phyloP scores from a whole-genome alignment of 2,888 invertebrate genomes.

The Prenolepis imparis region DNA sequence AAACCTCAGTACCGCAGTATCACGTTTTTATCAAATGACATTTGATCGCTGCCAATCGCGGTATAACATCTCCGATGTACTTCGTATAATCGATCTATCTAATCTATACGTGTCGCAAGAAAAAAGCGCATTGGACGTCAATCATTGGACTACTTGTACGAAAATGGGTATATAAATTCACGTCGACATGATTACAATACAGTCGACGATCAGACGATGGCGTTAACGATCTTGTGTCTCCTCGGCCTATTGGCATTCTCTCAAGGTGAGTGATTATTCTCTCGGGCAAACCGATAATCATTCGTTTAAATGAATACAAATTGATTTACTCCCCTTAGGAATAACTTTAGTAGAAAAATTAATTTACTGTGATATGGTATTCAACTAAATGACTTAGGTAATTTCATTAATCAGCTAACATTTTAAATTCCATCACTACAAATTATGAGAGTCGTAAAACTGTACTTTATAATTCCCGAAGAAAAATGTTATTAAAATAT shows the following conservation, averaged over 20 bases:
- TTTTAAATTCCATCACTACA: not conserved
- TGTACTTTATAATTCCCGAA: not conserved
- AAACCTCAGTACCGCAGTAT: conserved; percentile 63
- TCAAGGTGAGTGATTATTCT: conserved; percentile 56
- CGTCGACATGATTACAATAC: not conserved
- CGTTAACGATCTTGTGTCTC: conserved; percentile 44
- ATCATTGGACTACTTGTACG: conserved; percentile 20
- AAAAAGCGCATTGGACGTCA: conserved; percentile 16
- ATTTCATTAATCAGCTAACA: not conserved
- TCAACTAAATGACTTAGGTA: not conserved
- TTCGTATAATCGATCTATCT: conserved; percentile 45
- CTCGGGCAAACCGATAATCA: not conserved
- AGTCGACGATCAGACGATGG: conserved; percentile 47
- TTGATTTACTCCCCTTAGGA: not conserved
- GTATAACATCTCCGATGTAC: not conserved
- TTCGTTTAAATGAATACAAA: conserved; percentile 3
- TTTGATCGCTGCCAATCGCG: conserved; percentile 34
- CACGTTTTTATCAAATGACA: conserved; percentile 66
- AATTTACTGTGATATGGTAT: not conserved
- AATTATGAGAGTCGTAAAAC: not conserved
- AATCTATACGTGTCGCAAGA: conserved; percentile 33
- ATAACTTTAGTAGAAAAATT: not conserved
- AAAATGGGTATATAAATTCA: conserved; percentile 60
- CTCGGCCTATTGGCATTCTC: conserved; percentile 55
- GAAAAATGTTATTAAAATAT: not conserved